Evolutionary conservation across 2,113 vertebrate genomes (phyloP), one percentile per base, ranked within the genome.

Genomic region (Dicaeum eximium): DNA sequence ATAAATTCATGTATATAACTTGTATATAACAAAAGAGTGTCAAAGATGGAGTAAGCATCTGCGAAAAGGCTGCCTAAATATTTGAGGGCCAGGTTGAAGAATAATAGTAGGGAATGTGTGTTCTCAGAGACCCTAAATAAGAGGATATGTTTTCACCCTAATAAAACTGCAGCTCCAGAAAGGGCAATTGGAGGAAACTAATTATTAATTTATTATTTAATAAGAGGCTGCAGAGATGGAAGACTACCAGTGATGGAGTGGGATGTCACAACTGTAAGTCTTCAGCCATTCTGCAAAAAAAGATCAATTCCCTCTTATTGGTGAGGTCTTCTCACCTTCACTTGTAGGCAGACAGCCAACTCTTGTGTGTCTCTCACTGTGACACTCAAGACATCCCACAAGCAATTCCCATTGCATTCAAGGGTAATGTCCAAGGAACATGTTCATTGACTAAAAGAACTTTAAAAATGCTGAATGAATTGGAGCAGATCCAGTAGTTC

Each of bases 391-490:
- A 22, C 13, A 67, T 24, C 10, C 50, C 37, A 40, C 24, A 35
- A 10, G 53, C 2, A 67, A 35, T 61, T 73, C 69, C 51, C 17
- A 8, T 19, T 73, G 27, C 40, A n/a, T 89, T 72, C 6, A 30
- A 6, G 10, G n/a, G 15, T 51, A 69, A 81, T 67, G 56, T 90
- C 81, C 51, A 58, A 81, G 33, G 69, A 81, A 61, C 33, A 4
- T 30, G 78, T 40, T 81, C 53, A 84, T 92, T 81, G 60, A 44
- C 65, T 81, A 19, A 70, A 93, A 85, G 38, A 87, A 27, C 38
- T 74, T 84, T 0, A 1, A 42, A 71, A 92, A n/a, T 44, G 42
- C 47, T 47, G 81, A 74, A 37, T 79, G 47, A 85, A 38, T 67
- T 0, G 0, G 35, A 81, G 64, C 15, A 50, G 51, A 31, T 24